Percentiles rank a stretch among this genome's conserved stretches.
These are phyloP conservation scores for Loris lydekkerianus DNA, from an alignment of 2,797 vertebrate genomes.

Conservation along the genomic window DNA sequence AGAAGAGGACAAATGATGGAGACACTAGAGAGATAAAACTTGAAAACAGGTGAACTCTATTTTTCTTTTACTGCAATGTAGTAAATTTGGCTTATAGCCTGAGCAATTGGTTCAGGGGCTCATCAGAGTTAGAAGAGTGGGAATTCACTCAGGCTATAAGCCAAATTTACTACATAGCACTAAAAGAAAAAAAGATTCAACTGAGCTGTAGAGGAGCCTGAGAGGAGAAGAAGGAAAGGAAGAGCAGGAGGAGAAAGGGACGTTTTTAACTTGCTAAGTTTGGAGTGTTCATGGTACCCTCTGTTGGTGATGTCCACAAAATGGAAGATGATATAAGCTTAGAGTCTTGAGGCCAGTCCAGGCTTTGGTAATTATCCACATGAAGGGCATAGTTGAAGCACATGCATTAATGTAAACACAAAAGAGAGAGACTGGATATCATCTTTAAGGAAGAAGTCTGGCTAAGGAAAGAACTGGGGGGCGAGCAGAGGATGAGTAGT, in stretches of 20 bases:
- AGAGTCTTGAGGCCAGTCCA: not conserved
- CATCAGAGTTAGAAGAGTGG: not conserved
- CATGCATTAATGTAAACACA: not conserved
- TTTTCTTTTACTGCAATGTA: no score
- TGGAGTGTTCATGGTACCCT: not conserved
- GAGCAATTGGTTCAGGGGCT: not conserved
- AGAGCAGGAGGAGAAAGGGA: not conserved
- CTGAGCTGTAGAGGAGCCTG: fast-evolving
- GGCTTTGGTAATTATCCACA: not conserved
- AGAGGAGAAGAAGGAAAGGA: not conserved
- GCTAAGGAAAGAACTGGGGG: not conserved
- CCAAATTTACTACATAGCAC: not conserved
- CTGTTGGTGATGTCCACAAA: not conserved
- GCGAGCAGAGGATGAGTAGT: not conserved
- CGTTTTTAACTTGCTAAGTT: not conserved
- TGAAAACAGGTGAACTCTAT: not conserved
- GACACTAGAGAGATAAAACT: not conserved
- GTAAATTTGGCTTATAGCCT: no score
- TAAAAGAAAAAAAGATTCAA: not conserved
- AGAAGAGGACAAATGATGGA: not conserved
- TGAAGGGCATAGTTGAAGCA: not conserved
- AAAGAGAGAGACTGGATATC: not conserved
- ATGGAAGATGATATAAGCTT: not conserved
- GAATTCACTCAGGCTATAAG: not conserved
- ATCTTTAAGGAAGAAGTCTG: not conserved